Base-by-base conservation (phyloP, 2,888 invertebrate species). In the Drosophila koepferae region DNA sequence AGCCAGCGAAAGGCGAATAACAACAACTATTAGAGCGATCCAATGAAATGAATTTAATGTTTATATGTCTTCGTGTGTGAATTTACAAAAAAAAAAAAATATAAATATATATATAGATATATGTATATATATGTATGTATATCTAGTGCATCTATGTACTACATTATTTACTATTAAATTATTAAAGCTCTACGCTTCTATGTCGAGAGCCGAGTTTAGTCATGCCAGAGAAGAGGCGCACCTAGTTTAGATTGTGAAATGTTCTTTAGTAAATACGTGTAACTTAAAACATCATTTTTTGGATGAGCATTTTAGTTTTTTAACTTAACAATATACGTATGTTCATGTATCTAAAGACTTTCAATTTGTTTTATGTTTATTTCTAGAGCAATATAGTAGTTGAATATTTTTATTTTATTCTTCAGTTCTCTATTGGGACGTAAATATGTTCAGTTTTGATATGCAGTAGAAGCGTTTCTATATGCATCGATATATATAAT, bases 351-450 rank as follows among this genome's bases (percentile, higher is more conserved):
- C 60, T 72, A 60, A 64, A 69, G 62, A 67, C 49, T 67, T 61
- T 46, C 28, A 64, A 64, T 67, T 70, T 63, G 38, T 53, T 51
- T 67, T 53, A 63, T 63, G 18, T 8, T 72, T 66, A 68, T 58
- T 75, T 66, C 40, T 72, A 77, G 74, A 77, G 77, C 71, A 84
- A 81, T 84, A 76, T 60, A 43, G 51, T 60, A 43, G 51, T 51
- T 3, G 61, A 67, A 48, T 20, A 36, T 48, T 23, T 14, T 54
- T 55, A 44, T 59, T 43, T 59, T 23, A 16, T n/a, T 59, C 59
- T 58, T 41, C n/a, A 55, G 44, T 77, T 51, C 18, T 62, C 16
- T 14, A 16, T 41, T 7, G 16, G n/a, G 10, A 48, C 38, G 16
- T 48, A 56, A 20, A 59, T 74, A 18, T 60, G 43, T 70, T 59